phyloP scores from a whole-genome alignment of 2,888 invertebrate species.

The Chrysolina americana region DNA sequence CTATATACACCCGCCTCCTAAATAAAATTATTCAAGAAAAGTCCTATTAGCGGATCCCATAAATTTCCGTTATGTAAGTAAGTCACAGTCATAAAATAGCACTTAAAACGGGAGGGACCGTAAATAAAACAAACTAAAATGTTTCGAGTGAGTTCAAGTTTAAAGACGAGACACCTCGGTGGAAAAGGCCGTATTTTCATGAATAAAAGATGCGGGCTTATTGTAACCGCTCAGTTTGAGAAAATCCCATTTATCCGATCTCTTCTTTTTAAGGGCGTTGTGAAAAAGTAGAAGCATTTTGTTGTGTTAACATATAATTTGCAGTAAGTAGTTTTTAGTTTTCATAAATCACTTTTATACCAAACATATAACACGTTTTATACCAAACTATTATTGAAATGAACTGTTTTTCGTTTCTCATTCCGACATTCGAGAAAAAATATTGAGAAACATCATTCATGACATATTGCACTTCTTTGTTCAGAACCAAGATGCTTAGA shows the following conservation, averaged over 20 bases:
- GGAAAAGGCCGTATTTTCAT: conserved; percentile 50
- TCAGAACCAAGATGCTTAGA: too few species aligned
- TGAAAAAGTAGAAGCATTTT: too few species aligned
- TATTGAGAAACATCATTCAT: too few species aligned
- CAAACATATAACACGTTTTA: too few species aligned
- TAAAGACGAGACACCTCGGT: conserved; percentile 45
- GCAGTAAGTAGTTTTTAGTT: too few species aligned
- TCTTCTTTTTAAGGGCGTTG: conserved; percentile 57
- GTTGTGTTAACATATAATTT: too few species aligned
- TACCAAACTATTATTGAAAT: too few species aligned
- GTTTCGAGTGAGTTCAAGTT: conserved; percentile 35
- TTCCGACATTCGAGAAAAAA: too few species aligned
- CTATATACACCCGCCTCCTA: not conserved
- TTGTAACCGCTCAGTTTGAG: conserved; percentile 57
- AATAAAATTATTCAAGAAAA: not conserved
- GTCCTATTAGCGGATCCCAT: conserved; percentile 20
- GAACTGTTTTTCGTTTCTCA: too few species aligned
- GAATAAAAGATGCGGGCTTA: conserved; percentile 58
- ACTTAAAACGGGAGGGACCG: conserved; percentile 17
- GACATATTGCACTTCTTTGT: too few species aligned
- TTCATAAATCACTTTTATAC: too few species aligned
- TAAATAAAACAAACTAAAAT: conserved; percentile 35
- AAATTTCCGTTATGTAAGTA: conserved; percentile 20
- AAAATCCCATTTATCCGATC: conserved; percentile 66
- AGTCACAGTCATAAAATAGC: conserved; percentile 19